Base-by-base conservation (phyloP, 2,888 invertebrate genomes). In the Gastracanthus pulcherrimus region DNA sequence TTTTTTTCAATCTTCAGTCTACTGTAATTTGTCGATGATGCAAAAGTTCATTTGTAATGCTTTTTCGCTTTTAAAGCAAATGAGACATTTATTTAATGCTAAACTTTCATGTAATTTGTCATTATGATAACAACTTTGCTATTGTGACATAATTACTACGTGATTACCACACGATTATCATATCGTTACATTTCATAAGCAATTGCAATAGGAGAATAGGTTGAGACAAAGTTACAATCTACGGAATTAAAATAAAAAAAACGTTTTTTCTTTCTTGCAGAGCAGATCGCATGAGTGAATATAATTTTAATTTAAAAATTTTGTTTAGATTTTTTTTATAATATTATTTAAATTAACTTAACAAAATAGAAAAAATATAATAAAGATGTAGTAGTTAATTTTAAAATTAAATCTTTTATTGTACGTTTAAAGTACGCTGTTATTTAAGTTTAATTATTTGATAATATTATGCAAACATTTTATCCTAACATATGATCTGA, bases 161-260 rank as follows among this genome's bases (percentile, higher is more conserved):
- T 36, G 58, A 60, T 55, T 55, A 55, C 1, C 26, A 26, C 34
- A 26, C 36, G 23, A 64, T 51, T 75, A 36, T 51, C 64, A 51
- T 75, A 64, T 75, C 75, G 51, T 51, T 64, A 75, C 64, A 62
- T 74, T 72, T 60, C 60, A 41, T 58, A 72, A 60, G 41, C 26
- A 16, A 19, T 23, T 55, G 26, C 11, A 6, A 2, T 3, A 6
- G 5, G 55, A 26, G 26, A 55, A 55, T 55, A 55, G 55, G 55
- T 55, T 55, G 48, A 60, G 70, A 60, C 29, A 60, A 60, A 31
- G 31, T 31, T 0, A 13, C 31, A 13, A 1, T 4, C 36, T 19
- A 31, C 58, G 64, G n/a, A 60, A 69, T 34, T 38, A 41, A 67
- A 31, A 69, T 34, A 55, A 41, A 67, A 31, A 58, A 45, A 36